These are phyloP conservation scores for Microtus oregoni DNA, from an alignment of 2,113 vertebrate genomes.

Conservation along the genomic window DNA sequence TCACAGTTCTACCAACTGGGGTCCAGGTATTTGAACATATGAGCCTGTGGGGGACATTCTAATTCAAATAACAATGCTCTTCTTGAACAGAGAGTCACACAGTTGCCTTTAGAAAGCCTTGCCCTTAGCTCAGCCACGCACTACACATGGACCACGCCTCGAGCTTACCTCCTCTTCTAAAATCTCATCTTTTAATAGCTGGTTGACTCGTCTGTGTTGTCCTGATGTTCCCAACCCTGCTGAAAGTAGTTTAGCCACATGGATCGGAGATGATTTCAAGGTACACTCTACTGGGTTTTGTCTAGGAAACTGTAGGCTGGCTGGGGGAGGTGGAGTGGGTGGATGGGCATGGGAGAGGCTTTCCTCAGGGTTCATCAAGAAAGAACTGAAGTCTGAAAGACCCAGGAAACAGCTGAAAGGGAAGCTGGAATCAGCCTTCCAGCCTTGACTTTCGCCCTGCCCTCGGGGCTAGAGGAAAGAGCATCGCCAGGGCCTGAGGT, in stretches of 20 bases:
- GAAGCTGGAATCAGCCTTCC: background rate
- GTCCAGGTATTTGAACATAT: background rate
- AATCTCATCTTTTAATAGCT: constrained; percentile 66
- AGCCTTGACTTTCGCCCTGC: background rate
- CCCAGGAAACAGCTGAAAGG: background rate
- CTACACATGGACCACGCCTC: background rate
- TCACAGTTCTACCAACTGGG: background rate
- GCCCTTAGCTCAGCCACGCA: background rate
- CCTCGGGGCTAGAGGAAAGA: background rate
- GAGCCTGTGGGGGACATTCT: background rate
- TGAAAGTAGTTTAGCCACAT: constrained; percentile 83
- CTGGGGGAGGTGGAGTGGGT: background rate
- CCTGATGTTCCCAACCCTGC: constrained; percentile 87
- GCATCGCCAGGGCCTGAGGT: background rate
- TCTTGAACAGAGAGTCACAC: background rate
- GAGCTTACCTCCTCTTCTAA: constrained; percentile 7
- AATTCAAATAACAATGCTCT: background rate
- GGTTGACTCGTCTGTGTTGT: constrained; percentile 85
- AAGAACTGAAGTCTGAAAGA: background rate
- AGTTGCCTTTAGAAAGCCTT: background rate
- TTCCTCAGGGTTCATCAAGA: background rate
- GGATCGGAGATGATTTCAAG: constrained; percentile 71
- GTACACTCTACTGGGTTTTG: constrained; percentile 76
- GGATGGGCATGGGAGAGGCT: background rate
- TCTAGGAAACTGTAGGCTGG: background rate